Evolutionary conservation across 2,797 vertebrate genomes (phyloP).

Genomic region (Parambassis ranga): DNA sequence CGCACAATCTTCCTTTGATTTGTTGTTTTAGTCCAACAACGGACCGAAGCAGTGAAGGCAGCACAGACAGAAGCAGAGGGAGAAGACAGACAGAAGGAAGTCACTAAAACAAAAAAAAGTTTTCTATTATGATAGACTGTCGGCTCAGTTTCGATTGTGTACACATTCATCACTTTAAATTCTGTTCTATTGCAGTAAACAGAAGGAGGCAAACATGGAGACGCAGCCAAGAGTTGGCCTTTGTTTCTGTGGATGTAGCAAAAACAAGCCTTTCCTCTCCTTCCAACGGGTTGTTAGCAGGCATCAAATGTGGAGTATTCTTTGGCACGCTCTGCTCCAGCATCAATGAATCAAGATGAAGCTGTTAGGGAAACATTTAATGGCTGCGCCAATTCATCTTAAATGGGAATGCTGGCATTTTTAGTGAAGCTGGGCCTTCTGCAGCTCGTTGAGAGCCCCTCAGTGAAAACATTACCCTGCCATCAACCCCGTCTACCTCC

Average conservation of each 20-base stretch:
- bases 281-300: slow-evolving; percentile 31
- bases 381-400: slow-evolving; percentile 11
- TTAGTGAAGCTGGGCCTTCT: slow-evolving; percentile 13
- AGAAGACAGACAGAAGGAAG: not conserved
- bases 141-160: too few relatives aligned
- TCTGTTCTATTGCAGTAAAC: slow-evolving; percentile 44
- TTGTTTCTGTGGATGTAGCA: slow-evolving; percentile 34
- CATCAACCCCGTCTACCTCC: slow-evolving; percentile 20
- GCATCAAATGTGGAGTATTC: slow-evolving; percentile 28
- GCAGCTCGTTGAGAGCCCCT: slow-evolving; percentile 16
- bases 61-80: slow-evolving; percentile 1
- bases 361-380: slow-evolving; percentile 54
- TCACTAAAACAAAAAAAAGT: too few relatives aligned
- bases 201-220: slow-evolving; percentile 19
- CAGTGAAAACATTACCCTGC: slow-evolving; percentile 32
- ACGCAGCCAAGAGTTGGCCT: slow-evolving; percentile 39
- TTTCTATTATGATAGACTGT: too few relatives aligned
- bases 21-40: slow-evolving; percentile 19
- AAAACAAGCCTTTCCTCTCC: slow-evolving; percentile 14
- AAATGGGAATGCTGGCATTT: slow-evolving; percentile 44
- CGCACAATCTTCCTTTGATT: slow-evolving; percentile 29
- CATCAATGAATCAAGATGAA: slow-evolving; percentile 46
- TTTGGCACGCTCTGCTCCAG: slow-evolving; percentile 9
- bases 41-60: slow-evolving; percentile 17
- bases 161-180: too few relatives aligned